Conservation (phyloP, 1,140 invertebrate species). For the Anoplolepis gracilipes region DNA sequence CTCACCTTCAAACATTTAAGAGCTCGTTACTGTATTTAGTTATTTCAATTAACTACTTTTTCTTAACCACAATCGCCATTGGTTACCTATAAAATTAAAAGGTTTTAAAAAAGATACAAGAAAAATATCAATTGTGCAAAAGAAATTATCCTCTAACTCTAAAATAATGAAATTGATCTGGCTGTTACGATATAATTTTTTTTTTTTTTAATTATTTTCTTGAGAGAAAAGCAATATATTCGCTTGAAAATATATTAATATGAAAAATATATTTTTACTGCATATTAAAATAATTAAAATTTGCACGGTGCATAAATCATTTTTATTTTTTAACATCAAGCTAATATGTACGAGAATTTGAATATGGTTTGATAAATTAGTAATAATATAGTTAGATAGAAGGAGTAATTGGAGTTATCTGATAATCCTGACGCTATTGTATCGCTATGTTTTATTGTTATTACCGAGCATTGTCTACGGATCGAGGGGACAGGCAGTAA, state of each 20-base stretch:
- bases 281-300: no score
- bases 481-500: constrained; percentile 4
- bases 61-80: background rate
- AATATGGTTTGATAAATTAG: constrained; percentile 4
- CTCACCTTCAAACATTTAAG: constrained; percentile 19
- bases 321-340: no score
- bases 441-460: constrained; percentile 57
- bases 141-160: background rate
- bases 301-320: background rate
- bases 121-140: background rate
- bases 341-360: background rate
- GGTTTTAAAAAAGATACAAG: background rate
- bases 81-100: background rate
- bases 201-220: no score
- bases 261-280: no score
- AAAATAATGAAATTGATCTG: background rate
- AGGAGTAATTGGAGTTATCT: constrained; percentile 50
- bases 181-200: background rate
- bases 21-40: constrained; percentile 12
- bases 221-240: background rate
- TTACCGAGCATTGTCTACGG: constrained; percentile 46
- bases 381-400: constrained; percentile 29
- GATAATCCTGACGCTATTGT: constrained; percentile 40
- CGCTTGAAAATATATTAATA: background rate
- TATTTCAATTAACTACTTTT: constrained; percentile 25